Conservation (phyloP, 2,888 invertebrate species). For the Anorthoa munda region DNA sequence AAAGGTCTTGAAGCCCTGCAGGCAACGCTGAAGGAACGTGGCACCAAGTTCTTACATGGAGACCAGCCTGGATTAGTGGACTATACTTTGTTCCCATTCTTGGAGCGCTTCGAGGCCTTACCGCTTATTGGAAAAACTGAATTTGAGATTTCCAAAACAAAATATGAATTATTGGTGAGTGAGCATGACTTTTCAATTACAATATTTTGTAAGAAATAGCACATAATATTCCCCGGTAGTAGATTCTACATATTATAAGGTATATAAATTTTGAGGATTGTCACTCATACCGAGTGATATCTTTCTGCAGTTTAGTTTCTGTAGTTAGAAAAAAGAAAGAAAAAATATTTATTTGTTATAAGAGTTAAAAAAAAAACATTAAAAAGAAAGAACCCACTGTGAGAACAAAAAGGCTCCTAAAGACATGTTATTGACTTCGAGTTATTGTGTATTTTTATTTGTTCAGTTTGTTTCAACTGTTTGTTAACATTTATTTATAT, state of each 20-base stretch:
- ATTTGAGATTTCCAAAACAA: slow-evolving; percentile 92
- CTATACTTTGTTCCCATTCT: slow-evolving; percentile 97
- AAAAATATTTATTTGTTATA: too few species aligned
- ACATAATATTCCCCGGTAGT: neutral
- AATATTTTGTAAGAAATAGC: neutral
- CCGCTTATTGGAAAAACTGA: slow-evolving; percentile 92
- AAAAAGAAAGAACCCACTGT: too few species aligned
- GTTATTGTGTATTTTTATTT: neutral
- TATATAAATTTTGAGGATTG: neutral
- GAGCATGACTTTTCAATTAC: neutral
- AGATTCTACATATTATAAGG: neutral
- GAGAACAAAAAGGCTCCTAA: too few species aligned
- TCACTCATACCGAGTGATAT: neutral
- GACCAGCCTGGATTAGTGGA: slow-evolving; percentile 94
- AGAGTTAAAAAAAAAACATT: too few species aligned
- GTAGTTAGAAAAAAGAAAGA: too few species aligned
- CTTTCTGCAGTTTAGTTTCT: too few species aligned
- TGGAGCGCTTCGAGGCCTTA: slow-evolving; percentile 91
- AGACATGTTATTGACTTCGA: too few species aligned
- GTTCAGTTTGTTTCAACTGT: neutral
- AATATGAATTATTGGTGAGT: slow-evolving; percentile 92
- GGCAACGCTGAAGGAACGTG: slow-evolving; percentile 92
- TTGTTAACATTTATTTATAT: too few species aligned
- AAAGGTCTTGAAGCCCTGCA: slow-evolving; percentile 92
- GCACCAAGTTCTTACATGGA: slow-evolving; percentile 93